Evolutionary conservation across 2,888 invertebrate genomes (phyloP).

Genomic region (Junonia oenone): DNA sequence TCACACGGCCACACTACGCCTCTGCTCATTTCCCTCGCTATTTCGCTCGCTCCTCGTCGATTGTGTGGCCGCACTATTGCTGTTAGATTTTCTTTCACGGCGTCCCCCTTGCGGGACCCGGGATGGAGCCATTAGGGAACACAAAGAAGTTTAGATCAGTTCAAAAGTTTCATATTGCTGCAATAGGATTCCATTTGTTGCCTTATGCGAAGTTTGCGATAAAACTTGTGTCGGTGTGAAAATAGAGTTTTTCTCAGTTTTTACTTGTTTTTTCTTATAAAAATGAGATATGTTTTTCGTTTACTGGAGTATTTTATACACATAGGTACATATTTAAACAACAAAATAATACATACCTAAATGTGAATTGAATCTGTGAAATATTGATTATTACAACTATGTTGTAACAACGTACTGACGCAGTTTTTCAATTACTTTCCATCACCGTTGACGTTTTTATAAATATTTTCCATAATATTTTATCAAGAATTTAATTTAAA

Average conservation of each 20-base stretch:
- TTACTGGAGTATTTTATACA: no score
- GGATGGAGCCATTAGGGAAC: slow-evolving; percentile 23
- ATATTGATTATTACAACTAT: no score
- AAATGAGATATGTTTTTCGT: neutral
- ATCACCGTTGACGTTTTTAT: no score
- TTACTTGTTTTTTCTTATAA: neutral
- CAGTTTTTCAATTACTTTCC: no score
- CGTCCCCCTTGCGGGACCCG: slow-evolving; percentile 21
- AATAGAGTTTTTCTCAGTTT: neutral
- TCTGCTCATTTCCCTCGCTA: no score
- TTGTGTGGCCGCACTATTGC: no score
- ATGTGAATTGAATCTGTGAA: no score
- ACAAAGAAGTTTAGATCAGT: slow-evolving; percentile 26
- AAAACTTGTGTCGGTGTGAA: neutral
- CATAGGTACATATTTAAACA: no score
- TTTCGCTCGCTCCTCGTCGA: no score
- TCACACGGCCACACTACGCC: no score
- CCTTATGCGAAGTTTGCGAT: neutral
- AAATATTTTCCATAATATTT: neutral
- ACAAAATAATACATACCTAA: no score
- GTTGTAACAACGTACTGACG: no score
- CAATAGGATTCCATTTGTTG: slow-evolving; percentile 7
- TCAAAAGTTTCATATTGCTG: slow-evolving; percentile 22
- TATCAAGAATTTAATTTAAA: neutral
- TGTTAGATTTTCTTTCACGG: slow-evolving; percentile 26